These are phyloP conservation scores for Enteromius argenteus DNA, from an alignment of 2,797 vertebrate species.

Conservation along the genomic window DNA sequence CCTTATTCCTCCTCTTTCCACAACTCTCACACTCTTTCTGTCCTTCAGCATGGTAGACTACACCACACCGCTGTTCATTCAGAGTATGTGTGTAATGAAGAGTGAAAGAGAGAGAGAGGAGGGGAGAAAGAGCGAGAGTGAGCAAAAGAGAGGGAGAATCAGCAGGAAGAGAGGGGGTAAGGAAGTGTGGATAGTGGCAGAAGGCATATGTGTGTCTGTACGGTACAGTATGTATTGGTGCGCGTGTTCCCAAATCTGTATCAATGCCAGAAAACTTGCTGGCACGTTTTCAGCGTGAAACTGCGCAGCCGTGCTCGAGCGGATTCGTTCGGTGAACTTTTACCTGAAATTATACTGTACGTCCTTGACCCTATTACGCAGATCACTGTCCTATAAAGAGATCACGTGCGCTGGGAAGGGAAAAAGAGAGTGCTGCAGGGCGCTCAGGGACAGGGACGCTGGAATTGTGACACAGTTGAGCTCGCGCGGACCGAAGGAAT, in stretches of 20 bases:
- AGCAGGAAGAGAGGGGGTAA: constrained; percentile 32
- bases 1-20: constrained; percentile 56
- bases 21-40: constrained; percentile 42
- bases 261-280: constrained; percentile 27
- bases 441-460: constrained; percentile 6
- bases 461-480: constrained; percentile 8
- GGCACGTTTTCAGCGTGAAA: constrained; percentile 9
- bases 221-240: constrained; percentile 44
- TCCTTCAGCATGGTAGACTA: constrained; percentile 64
- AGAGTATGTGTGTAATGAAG: constrained; percentile 55
- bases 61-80: constrained; percentile 68
- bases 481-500: background rate
- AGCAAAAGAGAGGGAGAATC: constrained; percentile 45
- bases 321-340: constrained; percentile 3
- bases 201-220: constrained; percentile 48
- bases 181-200: constrained; percentile 59
- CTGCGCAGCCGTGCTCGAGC: background rate
- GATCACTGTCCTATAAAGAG: constrained; percentile 59
- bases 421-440: constrained; percentile 45
- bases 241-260: constrained; percentile 11
- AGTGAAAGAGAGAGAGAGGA: constrained; percentile 25
- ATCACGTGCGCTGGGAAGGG: constrained; percentile 58
- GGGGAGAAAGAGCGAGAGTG: constrained; percentile 43
- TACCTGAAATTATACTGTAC: constrained; percentile 42
- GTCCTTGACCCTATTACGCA: constrained; percentile 69